Evolutionary conservation across 2,113 vertebrate species (phyloP).

Genomic region (Dasyurus viverrinus): DNA sequence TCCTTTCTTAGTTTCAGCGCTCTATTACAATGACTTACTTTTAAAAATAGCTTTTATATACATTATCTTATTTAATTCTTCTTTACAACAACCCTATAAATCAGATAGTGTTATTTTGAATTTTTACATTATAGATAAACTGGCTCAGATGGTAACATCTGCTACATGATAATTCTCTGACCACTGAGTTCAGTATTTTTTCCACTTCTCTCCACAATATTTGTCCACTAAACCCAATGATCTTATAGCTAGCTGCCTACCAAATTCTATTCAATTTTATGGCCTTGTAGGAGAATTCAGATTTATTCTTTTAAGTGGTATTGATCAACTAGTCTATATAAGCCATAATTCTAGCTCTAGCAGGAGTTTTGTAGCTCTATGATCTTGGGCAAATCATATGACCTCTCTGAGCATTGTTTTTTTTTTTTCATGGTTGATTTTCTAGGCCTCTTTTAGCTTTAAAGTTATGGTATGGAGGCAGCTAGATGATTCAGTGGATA

Average conservation of each 20-base stretch:
- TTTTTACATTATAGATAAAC: background rate
- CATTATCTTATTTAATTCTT: background rate
- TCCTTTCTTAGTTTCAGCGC: background rate
- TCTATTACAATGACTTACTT: background rate
- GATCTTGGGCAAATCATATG: background rate
- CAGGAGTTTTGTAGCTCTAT: background rate
- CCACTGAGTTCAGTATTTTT: background rate
- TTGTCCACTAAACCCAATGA: background rate
- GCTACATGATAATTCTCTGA: background rate
- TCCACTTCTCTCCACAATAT: background rate
- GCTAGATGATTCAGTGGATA: too few relatives aligned
- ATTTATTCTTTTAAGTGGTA: background rate
- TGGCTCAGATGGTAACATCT: background rate
- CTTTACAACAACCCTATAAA: background rate
- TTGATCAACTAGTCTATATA: background rate
- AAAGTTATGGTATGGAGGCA: background rate
- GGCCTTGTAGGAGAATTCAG: background rate
- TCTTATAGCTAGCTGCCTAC: background rate
- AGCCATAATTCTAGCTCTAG: background rate
- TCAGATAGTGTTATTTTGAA: background rate
- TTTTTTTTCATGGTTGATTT: background rate
- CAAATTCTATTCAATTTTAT: background rate
- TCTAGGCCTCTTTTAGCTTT: background rate
- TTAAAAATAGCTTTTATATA: background rate
- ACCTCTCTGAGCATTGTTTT: background rate